These are phyloP conservation scores for Poecilia picta DNA, from an alignment of 2,797 vertebrate genomes.

Conservation along the genomic window DNA sequence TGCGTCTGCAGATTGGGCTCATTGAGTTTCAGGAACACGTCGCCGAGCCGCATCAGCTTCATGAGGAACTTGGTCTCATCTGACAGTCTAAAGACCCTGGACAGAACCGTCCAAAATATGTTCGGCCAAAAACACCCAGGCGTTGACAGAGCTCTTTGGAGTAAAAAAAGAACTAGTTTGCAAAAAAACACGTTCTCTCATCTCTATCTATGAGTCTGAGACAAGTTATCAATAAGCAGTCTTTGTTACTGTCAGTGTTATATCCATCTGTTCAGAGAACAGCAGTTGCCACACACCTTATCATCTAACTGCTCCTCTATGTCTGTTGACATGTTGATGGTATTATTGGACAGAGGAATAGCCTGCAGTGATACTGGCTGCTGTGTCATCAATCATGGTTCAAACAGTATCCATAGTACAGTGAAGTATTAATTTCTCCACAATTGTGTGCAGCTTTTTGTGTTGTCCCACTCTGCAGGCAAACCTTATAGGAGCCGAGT, in stretches of 20 bases:
- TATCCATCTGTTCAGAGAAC: not conserved
- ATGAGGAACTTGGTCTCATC: not conserved
- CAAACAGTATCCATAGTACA: not conserved
- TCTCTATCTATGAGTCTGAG: not conserved
- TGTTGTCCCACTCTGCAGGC: not conserved
- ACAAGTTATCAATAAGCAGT: not conserved
- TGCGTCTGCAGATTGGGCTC: not conserved
- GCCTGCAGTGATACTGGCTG: not conserved
- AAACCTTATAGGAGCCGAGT: not conserved
- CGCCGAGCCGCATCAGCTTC: not conserved
- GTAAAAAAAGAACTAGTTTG: not conserved
- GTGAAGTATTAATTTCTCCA: not conserved
- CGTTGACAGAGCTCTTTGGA: not conserved
- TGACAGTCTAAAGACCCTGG: not conserved
- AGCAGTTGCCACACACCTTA: constrained; percentile 6
- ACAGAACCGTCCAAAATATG: not conserved
- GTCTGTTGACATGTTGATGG: not conserved
- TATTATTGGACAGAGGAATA: not conserved
- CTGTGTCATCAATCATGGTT: not conserved
- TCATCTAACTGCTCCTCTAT: not conserved
- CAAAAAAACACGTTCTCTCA: not conserved
- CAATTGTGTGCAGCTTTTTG: not conserved
- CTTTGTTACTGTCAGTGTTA: not conserved
- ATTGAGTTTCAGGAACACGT: not conserved
- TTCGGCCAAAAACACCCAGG: not conserved